Evolutionary conservation across 2,888 invertebrate genomes (phyloP), one percentile per base, ranked within the genome.

Genomic region (Didymodactylos carnosus): DNA sequence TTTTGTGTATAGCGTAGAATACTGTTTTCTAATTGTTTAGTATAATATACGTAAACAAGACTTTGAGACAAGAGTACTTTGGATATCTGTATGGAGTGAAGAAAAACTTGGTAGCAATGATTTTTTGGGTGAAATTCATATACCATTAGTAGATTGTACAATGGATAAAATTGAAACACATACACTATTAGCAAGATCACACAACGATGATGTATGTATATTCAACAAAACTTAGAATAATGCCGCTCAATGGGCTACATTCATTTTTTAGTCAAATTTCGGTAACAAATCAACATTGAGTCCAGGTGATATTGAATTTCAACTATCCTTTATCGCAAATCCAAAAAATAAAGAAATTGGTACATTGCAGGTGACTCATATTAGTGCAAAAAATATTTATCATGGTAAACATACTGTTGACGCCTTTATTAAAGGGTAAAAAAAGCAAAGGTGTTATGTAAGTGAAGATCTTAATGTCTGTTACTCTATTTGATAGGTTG

Each of bases 381-480:
- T 62, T 7, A 29, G n/a, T n/a, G 62, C 19, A 11, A 62, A 8
- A n/a, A n/a, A 8, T n/a, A n/a, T 62, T 35, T 35, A 62, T n/a
- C 8, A 35, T 35, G 62, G 35, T 11, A 62, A 62, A 35, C 35
- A 62, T 16, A 27, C 13, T 19, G 91, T 92, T 70, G 93, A 94
- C 87, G 91, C 94, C 69, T 93, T 92, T 84, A 92, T 92, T 83
- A 93, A 93, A 86, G 91, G 91, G 92, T 92, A 81, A 76, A 75
- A 13, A 72, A 4, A 29, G 19, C 16, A 2, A 2, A 7, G 6
- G 5, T 62, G 1, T 5, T 62, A 11, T 2, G 7, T 49, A 3
- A 3, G 8, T n/a, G 0, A 23, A n/a, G 3, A 5, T 29, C 3
- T 71, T 14, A n/a, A 40, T 14, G 14, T 35, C 6, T 35, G 2